Evolutionary conservation across 1,140 invertebrate genomes (phyloP).

Genomic region (Bathynomus jamesi): DNA sequence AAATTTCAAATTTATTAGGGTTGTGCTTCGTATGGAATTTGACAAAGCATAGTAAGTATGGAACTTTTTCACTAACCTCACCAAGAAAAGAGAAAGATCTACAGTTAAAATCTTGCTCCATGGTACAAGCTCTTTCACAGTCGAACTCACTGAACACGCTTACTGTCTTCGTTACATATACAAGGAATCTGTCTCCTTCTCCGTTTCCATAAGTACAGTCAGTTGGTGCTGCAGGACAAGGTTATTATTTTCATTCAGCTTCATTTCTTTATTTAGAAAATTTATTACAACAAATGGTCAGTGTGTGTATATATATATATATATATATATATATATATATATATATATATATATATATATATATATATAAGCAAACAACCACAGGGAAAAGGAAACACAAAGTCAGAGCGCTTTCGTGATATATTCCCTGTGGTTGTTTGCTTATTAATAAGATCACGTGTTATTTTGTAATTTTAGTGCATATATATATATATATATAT

Average conservation of each 20-base stretch:
- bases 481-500: too few species aligned
- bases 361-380: too few species aligned
- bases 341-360: not conserved
- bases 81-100: constrained; percentile 47
- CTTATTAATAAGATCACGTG: too few species aligned
- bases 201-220: constrained; percentile 43
- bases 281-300: not conserved
- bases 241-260: too few species aligned
- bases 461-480: too few species aligned
- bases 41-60: too few species aligned
- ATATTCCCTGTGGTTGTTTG: too few species aligned
- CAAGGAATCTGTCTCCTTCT: constrained; percentile 43
- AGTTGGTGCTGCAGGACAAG: constrained; percentile 39
- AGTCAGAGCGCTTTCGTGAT: too few species aligned
- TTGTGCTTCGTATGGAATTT: too few species aligned
- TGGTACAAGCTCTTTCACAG: constrained; percentile 47
- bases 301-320: not conserved
- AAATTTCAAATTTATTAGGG: too few species aligned
- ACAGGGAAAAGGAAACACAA: too few species aligned
- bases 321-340: not conserved
- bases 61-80: constrained; percentile 46
- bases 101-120: constrained; percentile 48
- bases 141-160: constrained; percentile 42
- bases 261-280: too few species aligned
- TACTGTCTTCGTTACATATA: constrained; percentile 47